These are phyloP conservation scores for Tapirus terrestris DNA, from an alignment of 2,113 vertebrate genomes.

Conservation along the genomic window DNA sequence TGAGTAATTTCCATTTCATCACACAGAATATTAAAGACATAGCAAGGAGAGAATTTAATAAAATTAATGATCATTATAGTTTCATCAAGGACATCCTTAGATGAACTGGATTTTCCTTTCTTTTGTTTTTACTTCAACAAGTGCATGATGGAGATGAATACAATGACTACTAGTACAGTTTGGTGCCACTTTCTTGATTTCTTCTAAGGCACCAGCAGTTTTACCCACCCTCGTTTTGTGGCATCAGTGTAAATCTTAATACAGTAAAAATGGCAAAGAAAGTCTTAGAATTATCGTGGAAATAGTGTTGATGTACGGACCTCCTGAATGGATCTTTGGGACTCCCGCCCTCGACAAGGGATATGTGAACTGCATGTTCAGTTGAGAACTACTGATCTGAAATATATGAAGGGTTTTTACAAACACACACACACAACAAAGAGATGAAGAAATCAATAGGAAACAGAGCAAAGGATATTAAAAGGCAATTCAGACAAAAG, in stretches of 20 bases:
- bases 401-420: neutral
- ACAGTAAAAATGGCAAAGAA: neutral
- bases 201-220: neutral
- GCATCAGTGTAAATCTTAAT: neutral
- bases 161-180: neutral
- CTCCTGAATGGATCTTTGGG: neutral
- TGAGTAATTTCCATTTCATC: neutral
- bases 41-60: slow-evolving; percentile 16
- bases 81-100: slow-evolving; percentile 33
- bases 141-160: neutral
- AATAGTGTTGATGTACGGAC: neutral
- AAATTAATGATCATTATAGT: neutral
- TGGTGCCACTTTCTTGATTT: neutral
- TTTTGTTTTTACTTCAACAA: neutral
- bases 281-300: neutral
- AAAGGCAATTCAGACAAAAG: neutral
- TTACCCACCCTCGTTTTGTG: neutral
- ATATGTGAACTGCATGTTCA: neutral
- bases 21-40: neutral
- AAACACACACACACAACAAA: neutral
- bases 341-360: rapidly evolving
- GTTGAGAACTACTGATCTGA: neutral
- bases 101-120: neutral
- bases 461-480: neutral
- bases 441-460: neutral